phyloP scores from a whole-genome alignment of 2,797 vertebrate genomes.

The Galaxias olidus region DNA sequence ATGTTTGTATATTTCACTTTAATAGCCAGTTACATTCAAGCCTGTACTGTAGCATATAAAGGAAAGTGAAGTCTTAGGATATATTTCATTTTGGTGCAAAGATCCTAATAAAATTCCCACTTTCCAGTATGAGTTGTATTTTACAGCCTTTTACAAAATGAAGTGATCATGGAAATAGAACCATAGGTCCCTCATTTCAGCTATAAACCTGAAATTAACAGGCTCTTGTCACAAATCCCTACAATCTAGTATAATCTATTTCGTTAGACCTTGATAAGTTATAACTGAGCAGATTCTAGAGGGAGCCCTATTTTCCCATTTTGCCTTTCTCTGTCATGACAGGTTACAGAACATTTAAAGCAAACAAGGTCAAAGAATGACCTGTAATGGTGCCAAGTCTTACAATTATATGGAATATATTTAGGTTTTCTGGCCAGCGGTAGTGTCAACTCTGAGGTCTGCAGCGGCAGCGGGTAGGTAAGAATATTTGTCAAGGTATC shows the following conservation, averaged over 20 bases:
- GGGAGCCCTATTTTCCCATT: conserved; percentile 73
- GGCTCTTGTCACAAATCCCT: conserved; percentile 56
- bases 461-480: conserved; percentile 1
- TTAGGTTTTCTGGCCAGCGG: too few species aligned
- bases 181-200: conserved; percentile 58
- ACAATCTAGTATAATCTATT: conserved; percentile 47
- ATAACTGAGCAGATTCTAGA: conserved; percentile 50
- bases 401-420: too few species aligned
- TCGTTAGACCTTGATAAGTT: conserved; percentile 58
- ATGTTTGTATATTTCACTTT: conserved; percentile 65
- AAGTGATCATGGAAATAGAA: conserved; percentile 72
- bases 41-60: conserved; percentile 41
- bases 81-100: conserved; percentile 67
- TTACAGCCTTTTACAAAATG: conserved; percentile 76
- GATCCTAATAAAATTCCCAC: conserved; percentile 62
- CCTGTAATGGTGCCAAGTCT: too few species aligned
- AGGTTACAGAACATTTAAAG: conserved; percentile 67
- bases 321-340: conserved; percentile 68
- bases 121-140: conserved; percentile 58
- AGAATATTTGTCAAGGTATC: conserved; percentile 19
- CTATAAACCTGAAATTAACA: conserved; percentile 68
- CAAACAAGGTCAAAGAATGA: conserved; percentile 65
- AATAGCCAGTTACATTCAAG: conserved; percentile 32
- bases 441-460: too few species aligned
- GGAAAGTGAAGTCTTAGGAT: conserved; percentile 49